A percentile compares a stretch with the other conserved stretches of the same genome.
Conservation (phyloP, 1,140 invertebrate genomes). For the Sminthurinus signatus region DNA sequence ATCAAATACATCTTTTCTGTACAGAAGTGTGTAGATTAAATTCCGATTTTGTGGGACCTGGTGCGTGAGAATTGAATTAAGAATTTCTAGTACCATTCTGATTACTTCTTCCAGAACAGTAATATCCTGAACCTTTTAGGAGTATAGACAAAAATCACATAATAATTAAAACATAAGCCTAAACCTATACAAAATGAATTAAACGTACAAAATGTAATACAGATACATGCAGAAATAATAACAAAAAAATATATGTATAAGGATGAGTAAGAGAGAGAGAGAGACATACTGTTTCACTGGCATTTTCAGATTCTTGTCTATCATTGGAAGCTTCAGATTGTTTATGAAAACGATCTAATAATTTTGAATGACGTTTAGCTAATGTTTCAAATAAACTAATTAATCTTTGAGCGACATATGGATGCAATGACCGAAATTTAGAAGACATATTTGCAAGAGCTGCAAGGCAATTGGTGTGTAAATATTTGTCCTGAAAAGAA, state of each 20-base stretch:
- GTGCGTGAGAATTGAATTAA: conserved; percentile 85
- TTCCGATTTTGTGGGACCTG: conserved; percentile 87
- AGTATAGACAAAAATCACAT: conserved; percentile 5
- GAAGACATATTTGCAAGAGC: conserved; percentile 97
- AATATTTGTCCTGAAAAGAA: conserved; percentile 71
- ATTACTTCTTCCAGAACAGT: conserved; percentile 94
- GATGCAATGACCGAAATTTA: conserved; percentile 87
- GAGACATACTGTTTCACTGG: conserved; percentile 42
- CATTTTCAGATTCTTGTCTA: conserved; percentile 38
- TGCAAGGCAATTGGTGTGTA: conserved; percentile 94
- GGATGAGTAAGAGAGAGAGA: too few species aligned
- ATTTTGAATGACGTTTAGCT: conserved; percentile 65
- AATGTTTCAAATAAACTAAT: conserved; percentile 81
- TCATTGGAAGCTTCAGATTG: neutral
- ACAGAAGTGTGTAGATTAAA: conserved; percentile 90
- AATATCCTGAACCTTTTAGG: conserved; percentile 68
- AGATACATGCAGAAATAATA: too few species aligned
- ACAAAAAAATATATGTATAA: too few species aligned
- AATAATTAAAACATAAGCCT: too few species aligned
- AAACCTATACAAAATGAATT: too few species aligned
- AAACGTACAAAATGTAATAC: too few species aligned
- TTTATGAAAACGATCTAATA: conserved; percentile 43
- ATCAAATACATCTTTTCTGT: conserved; percentile 86
- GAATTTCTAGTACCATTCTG: conserved; percentile 90
- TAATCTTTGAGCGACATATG: conserved; percentile 90